phyloP scores from a whole-genome alignment of 2,888 invertebrate genomes.

The Drosophila siamana region DNA sequence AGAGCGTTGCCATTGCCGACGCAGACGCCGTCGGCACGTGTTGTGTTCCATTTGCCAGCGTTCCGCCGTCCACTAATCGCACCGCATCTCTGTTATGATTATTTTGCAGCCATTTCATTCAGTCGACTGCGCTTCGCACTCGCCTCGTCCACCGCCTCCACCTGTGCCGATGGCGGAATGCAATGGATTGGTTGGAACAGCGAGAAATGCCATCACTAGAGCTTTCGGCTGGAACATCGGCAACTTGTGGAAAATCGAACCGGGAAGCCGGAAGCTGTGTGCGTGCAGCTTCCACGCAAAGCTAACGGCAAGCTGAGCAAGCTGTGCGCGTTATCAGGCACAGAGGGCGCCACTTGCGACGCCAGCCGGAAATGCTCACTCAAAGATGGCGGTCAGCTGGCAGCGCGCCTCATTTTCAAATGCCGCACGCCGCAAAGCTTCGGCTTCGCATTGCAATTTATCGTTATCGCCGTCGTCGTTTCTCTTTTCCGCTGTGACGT shows the following conservation, averaged over 20 bases:
- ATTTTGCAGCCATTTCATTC: constrained; percentile 5
- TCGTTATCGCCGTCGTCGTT: constrained; percentile 22
- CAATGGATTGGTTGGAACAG: constrained; percentile 29
- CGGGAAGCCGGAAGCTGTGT: constrained; percentile 64
- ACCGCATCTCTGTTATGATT: constrained; percentile 49
- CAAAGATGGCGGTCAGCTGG: constrained; percentile 33
- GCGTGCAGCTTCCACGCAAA: constrained; percentile 59
- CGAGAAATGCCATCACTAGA: constrained; percentile 37
- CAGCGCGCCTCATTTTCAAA: constrained; percentile 29
- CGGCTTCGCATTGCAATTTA: neutral
- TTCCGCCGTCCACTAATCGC: constrained; percentile 30
- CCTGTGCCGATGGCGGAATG: constrained; percentile 27
- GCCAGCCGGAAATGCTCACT: constrained; percentile 17
- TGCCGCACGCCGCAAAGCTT: constrained; percentile 6
- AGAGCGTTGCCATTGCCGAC: constrained; percentile 60
- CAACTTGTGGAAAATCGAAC: neutral
- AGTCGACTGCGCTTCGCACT: neutral
- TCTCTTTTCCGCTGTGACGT: constrained; percentile 19
- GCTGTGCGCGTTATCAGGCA: constrained; percentile 5
- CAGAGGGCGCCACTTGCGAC: constrained; percentile 44
- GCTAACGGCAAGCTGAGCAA: constrained; percentile 17
- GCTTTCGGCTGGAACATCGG: constrained; percentile 48
- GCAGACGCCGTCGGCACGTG: constrained; percentile 53
- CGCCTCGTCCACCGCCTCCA: too few relatives aligned
- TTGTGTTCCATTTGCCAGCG: constrained; percentile 30